phyloP scores from a whole-genome alignment of 2,888 invertebrate species.

The Hypselothyrea guttata region DNA sequence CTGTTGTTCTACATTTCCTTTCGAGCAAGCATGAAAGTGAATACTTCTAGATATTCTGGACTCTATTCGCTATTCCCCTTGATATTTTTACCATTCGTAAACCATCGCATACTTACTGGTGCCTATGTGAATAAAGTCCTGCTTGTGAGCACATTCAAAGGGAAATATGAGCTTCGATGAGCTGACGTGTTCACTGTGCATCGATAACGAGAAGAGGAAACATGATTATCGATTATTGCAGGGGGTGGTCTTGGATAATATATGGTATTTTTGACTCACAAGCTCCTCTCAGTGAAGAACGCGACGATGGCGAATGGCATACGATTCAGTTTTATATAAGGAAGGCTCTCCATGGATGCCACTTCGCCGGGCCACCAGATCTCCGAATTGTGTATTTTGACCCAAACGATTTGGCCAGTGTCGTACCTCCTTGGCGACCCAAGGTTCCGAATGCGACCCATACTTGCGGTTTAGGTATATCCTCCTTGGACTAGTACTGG shows the following conservation, averaged over 20 bases:
- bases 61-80: too few relatives aligned
- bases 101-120: constrained; percentile 86
- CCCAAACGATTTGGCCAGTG: constrained; percentile 92
- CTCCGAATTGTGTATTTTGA: constrained; percentile 86
- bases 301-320: constrained; percentile 91
- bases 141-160: constrained; percentile 90
- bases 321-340: constrained; percentile 85
- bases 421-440: constrained; percentile 73
- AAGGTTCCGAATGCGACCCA: constrained; percentile 64
- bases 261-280: constrained; percentile 87
- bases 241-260: too few relatives aligned
- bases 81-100: too few relatives aligned
- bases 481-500: neutral
- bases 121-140: constrained; percentile 92
- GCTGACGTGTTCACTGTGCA: constrained; percentile 90
- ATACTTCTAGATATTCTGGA: too few relatives aligned
- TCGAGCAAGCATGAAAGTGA: too few relatives aligned
- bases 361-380: constrained; percentile 95
- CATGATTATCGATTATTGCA: neutral
- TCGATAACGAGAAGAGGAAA: too few relatives aligned
- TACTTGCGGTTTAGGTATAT: too few relatives aligned
- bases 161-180: constrained; percentile 88
- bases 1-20: too few relatives aligned
- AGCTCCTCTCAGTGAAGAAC: constrained; percentile 92
- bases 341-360: constrained; percentile 86